These are phyloP conservation scores for Amniataba percoides DNA, from an alignment of 2,797 vertebrate genomes.

Conservation along the genomic window DNA sequence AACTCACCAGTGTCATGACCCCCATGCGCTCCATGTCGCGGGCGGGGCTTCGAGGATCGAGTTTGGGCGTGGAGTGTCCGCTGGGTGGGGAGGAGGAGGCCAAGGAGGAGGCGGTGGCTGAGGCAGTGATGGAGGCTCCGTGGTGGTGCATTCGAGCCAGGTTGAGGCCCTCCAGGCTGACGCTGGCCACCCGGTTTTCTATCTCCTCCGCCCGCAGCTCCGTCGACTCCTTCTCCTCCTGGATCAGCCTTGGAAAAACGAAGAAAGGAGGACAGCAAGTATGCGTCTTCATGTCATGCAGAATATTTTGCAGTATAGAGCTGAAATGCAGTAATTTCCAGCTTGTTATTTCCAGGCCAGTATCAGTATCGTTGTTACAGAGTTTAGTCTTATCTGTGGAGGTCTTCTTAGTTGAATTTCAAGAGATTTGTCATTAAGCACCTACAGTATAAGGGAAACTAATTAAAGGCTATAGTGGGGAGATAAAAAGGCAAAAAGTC, in stretches of 20 bases:
- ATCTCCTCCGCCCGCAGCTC: constrained; percentile 98
- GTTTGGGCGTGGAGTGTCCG: constrained; percentile 96
- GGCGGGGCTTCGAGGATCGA: constrained; percentile 94
- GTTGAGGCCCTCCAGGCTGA: constrained; percentile 97
- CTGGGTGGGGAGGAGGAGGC: constrained; percentile 98
- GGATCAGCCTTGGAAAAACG: constrained; percentile 90
- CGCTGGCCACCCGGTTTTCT: constrained; percentile 96
- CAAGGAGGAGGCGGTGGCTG: constrained; percentile 95
- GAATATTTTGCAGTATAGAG: neutral
- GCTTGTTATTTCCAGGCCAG: neutral
- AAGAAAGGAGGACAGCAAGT: neutral
- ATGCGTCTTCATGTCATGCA: neutral
- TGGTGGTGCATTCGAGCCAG: constrained; percentile 95
- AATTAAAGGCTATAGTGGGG: constrained; percentile 57
- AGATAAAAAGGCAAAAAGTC: constrained; percentile 57
- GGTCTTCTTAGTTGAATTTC: constrained; percentile 31
- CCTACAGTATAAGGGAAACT: constrained; percentile 26
- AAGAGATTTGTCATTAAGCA: constrained; percentile 39
- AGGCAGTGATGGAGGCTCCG: constrained; percentile 95
- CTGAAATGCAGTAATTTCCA: neutral
- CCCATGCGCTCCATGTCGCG: constrained; percentile 99
- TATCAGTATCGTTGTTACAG: neutral
- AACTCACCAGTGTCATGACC: constrained; percentile 95
- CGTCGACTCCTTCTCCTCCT: constrained; percentile 99
- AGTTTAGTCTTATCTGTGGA: constrained; percentile 17